A percentile compares a stretch with the other conserved stretches of the same genome.
Evolutionary conservation across 2,888 invertebrate genomes (phyloP).

Genomic region (Calameuta pallipes): DNA sequence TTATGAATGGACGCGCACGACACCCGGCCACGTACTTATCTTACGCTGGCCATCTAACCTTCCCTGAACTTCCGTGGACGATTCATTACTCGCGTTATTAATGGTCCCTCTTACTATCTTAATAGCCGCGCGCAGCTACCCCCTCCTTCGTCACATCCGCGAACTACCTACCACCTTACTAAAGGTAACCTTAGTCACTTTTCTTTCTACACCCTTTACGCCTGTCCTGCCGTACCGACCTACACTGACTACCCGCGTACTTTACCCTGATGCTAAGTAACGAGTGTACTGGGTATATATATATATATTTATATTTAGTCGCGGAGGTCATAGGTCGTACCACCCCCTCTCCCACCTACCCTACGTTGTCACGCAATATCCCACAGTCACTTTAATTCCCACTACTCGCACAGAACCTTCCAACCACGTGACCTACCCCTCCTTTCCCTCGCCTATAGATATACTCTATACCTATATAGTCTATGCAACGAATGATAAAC

Average conservation of each 20-base stretch:
- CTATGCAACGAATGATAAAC: neutral
- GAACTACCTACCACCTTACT: neutral
- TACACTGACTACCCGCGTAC: neutral
- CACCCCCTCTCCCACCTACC: no score
- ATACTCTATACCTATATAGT: neutral
- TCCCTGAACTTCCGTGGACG: slow-evolving; percentile 33
- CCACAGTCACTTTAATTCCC: neutral
- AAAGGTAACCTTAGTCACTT: neutral
- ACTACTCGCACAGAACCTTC: neutral
- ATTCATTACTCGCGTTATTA: slow-evolving; percentile 41
- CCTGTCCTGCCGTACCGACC: neutral
- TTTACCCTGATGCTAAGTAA: neutral
- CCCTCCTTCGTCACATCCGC: neutral
- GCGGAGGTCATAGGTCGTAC: neutral
- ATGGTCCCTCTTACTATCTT: slow-evolving; percentile 30
- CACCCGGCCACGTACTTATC: slow-evolving; percentile 3
- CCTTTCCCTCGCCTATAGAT: neutral
- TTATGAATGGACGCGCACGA: slow-evolving; percentile 10
- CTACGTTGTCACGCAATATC: neutral
- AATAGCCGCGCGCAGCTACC: slow-evolving; percentile 22
- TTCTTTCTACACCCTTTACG: neutral
- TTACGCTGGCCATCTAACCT: slow-evolving; percentile 23
- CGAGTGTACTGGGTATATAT: neutral
- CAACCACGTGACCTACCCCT: neutral
- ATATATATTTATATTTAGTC: neutral